Conservation (phyloP, 2,888 invertebrate genomes). For the Anodontia alba region DNA sequence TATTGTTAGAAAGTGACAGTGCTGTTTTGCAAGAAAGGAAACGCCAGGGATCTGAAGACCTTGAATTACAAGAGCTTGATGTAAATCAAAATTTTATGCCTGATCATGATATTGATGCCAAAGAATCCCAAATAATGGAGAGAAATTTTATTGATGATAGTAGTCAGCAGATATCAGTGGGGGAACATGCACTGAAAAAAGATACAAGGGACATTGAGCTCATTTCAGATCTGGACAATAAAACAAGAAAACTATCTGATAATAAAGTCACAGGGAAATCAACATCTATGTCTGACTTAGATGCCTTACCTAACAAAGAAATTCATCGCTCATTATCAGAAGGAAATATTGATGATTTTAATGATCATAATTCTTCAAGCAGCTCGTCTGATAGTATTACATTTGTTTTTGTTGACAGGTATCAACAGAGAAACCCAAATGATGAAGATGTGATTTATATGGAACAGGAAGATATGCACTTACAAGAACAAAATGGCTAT, state of each 20-base stretch:
- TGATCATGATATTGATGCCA: background rate
- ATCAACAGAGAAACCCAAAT: background rate
- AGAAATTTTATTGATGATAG: no score
- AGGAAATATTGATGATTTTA: conserved; percentile 64
- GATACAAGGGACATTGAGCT: no score
- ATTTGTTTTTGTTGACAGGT: conserved; percentile 73
- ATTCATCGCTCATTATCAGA: conserved; percentile 67
- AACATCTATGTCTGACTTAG: conserved; percentile 58
- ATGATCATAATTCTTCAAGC: conserved; percentile 48
- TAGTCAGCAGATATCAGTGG: no score
- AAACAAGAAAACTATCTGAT: background rate
- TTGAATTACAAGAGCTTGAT: background rate
- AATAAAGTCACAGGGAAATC: conserved; percentile 45
- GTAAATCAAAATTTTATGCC: background rate
- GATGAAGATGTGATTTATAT: background rate
- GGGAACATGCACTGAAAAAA: no score
- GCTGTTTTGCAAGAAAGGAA: background rate
- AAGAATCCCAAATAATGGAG: no score
- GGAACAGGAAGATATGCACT: background rate
- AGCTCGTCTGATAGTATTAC: conserved; percentile 75
- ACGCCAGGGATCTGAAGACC: background rate
- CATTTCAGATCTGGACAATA: background rate
- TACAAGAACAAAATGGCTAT: background rate
- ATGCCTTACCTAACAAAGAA: conserved; percentile 36
- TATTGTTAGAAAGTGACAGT: background rate